phyloP scores from a whole-genome alignment of 1,140 invertebrate species.

The Drosophila dunni region DNA sequence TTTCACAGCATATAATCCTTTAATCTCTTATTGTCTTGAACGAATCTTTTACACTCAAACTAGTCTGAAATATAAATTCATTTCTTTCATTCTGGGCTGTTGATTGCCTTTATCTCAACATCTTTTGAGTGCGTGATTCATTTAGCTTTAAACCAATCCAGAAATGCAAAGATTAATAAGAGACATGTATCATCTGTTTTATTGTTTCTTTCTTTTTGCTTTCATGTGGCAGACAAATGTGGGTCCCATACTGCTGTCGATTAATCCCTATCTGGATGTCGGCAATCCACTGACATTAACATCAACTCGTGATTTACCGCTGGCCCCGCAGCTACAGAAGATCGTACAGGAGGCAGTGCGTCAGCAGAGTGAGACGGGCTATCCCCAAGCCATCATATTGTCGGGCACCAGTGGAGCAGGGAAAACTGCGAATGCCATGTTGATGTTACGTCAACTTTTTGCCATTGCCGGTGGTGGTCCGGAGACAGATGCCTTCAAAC shows the following conservation, averaged over 20 bases:
- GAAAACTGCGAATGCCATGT: constrained; percentile 97
- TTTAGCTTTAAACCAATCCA: not conserved
- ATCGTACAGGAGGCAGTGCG: constrained; percentile 96
- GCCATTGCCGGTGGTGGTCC: constrained; percentile 96
- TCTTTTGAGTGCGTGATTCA: not conserved
- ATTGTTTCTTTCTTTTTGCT: constrained; percentile 14
- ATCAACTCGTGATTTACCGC: constrained; percentile 90
- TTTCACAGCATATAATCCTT: too few relatives aligned
- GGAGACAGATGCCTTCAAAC: constrained; percentile 98
- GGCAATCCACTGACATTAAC: constrained; percentile 94
- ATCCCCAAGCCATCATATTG: constrained; percentile 96
- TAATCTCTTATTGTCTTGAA: too few relatives aligned
- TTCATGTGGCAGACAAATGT: constrained; percentile 91
- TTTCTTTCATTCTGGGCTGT: too few relatives aligned
- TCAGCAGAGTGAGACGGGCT: constrained; percentile 96
- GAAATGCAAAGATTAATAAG: constrained; percentile 4
- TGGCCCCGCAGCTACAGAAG: constrained; percentile 91
- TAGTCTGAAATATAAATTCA: too few relatives aligned
- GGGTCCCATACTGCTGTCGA: constrained; percentile 94
- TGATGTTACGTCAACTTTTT: constrained; percentile 94
- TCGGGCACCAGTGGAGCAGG: constrained; percentile 97
- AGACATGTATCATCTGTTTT: not conserved
- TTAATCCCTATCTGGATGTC: constrained; percentile 95
- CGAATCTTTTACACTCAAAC: too few relatives aligned
- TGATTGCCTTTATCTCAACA: too few relatives aligned